Evolutionary conservation across 1,140 invertebrate genomes (phyloP), one percentile per base, ranked within the genome.

Genomic region (Eumaeus atala): DNA sequence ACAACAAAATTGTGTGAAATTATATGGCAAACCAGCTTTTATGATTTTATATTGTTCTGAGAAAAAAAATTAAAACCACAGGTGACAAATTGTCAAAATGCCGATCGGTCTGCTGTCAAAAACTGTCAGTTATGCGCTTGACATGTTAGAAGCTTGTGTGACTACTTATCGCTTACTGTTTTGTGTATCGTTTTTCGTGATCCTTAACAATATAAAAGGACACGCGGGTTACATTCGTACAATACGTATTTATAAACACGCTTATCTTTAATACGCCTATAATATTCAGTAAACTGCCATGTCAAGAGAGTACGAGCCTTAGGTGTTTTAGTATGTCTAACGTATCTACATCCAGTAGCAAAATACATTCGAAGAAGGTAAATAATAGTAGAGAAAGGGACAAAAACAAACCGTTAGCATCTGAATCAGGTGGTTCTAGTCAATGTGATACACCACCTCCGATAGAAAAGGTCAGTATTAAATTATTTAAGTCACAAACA

Each of bases 391-490:
- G 83, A 48, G 83, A 86, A 18, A 77, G 84, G 50, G 86, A 88
- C 66, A 81, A 75, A 78, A 85, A 77, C 55, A 87, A 84, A 58
- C 74, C 77, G 5, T 69, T 77, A 16, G 73, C 79, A 12, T 85
- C 83, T 4, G 86, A 88, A 67, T 84, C 84, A 49, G 84, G 82
- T 48, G 83, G 81, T 47, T 84, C 84, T 18, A 88, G 84, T 63
- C 79, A 87, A 55, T 84, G 84, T 63, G 84, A 86, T 64, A 87
- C 82, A 12, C 82, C 83, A n/a, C 82, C 82, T n/a, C 64, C 84
- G n/a, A 72, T 59, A 51, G 86, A 87, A 61, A 88, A 86, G 82
- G 86, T 84, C 77, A 70, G 51, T 17, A 37, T 37, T 44, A 14
- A n/a, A 51, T 16, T 28, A 37, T 50, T 35, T 50, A 16, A 37